These are phyloP conservation scores for Orchestia grillus DNA, from an alignment of 1,140 invertebrate genomes.

Conservation along the genomic window DNA sequence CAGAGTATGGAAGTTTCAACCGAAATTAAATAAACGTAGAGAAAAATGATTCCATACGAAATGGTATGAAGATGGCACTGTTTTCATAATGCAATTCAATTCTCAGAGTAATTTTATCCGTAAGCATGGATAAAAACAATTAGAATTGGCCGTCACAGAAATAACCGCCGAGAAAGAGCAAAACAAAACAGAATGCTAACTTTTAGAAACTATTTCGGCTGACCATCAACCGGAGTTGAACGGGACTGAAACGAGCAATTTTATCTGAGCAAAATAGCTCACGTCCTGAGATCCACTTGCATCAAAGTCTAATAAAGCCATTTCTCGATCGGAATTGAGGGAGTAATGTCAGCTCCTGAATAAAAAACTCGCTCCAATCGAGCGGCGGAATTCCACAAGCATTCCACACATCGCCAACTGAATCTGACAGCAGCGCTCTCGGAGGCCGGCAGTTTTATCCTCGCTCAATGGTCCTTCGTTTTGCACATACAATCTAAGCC, in stretches of 20 bases:
- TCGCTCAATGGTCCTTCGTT: not conserved
- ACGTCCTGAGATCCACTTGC: not conserved
- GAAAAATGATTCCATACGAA: too few relatives aligned
- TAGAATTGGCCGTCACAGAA: not conserved
- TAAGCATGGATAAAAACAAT: too few relatives aligned
- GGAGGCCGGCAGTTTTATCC: not conserved
- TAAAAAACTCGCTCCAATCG: not conserved
- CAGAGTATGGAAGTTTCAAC: too few relatives aligned
- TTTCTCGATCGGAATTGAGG: not conserved
- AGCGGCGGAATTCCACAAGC: not conserved
- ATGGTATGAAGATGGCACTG: too few relatives aligned
- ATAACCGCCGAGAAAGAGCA: not conserved
- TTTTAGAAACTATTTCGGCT: not conserved
- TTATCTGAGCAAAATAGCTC: not conserved
- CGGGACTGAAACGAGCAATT: not conserved
- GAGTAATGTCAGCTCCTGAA: not conserved
- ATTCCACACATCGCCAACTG: not conserved
- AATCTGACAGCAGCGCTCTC: not conserved
- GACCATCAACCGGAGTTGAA: not conserved
- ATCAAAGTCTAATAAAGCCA: not conserved
- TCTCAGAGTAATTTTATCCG: too few relatives aligned
- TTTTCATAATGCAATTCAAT: too few relatives aligned
- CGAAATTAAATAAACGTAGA: too few relatives aligned
- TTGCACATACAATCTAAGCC: not conserved
- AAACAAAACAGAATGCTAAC: not conserved